Percentiles rank a stretch among this genome's conserved stretches.
Conservation (phyloP, 2,113 vertebrate genomes). For the Pygathrix nemaeus region DNA sequence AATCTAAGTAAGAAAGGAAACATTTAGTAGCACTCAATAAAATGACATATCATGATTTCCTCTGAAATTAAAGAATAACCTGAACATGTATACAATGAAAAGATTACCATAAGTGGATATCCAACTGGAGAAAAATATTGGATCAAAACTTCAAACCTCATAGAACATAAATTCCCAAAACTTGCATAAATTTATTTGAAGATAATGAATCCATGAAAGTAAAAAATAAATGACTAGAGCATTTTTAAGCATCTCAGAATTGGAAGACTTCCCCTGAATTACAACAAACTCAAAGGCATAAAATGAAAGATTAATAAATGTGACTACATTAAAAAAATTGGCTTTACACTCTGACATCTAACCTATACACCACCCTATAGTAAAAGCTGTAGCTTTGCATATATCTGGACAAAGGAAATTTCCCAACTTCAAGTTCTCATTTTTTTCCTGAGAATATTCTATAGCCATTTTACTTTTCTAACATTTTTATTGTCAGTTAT, state of each 20-base stretch:
- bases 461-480: too few species aligned
- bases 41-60: not conserved
- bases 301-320: not conserved
- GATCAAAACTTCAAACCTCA: not conserved
- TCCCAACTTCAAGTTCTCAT: not conserved
- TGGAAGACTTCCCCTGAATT: not conserved
- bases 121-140: not conserved
- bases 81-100: not conserved
- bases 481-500: too few species aligned
- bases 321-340: not conserved
- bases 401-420: not conserved
- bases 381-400: not conserved
- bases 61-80: constrained; percentile 24
- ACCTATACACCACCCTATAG: not conserved
- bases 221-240: not conserved
- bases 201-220: not conserved
- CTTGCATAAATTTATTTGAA: not conserved
- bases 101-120: not conserved
- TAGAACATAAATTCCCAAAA: not conserved
- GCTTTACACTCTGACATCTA: not conserved
- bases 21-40: not conserved
- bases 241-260: not conserved
- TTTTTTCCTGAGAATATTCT: not conserved
- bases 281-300: not conserved
- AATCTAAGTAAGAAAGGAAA: constrained; percentile 82